Evolutionary conservation across 1,140 invertebrate species (phyloP).

Genomic region (Brachionus calyciflorus): DNA sequence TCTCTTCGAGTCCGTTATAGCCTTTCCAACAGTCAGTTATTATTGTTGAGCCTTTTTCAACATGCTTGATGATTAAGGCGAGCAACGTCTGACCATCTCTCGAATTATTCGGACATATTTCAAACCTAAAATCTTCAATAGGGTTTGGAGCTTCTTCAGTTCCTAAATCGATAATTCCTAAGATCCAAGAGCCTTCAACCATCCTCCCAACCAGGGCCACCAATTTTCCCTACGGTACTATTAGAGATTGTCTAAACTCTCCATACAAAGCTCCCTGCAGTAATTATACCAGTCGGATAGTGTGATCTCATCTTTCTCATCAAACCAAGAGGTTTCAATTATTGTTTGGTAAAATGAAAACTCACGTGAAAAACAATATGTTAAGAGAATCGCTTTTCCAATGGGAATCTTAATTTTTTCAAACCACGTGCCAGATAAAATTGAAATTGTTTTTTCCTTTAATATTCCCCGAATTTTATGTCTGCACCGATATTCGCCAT

Average conservation of each 20-base stretch:
- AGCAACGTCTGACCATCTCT: background rate
- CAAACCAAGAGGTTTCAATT: background rate
- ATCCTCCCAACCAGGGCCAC: conserved; percentile 27
- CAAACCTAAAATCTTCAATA: background rate
- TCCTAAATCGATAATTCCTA: conserved; percentile 45
- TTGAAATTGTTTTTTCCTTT: too few relatives aligned
- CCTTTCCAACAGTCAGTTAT: conserved; percentile 48
- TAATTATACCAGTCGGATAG: background rate
- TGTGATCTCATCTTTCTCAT: background rate
- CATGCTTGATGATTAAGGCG: conserved; percentile 11
- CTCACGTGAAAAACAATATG: background rate
- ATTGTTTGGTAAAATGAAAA: background rate
- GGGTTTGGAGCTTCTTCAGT: too few relatives aligned
- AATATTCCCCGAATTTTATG: too few relatives aligned
- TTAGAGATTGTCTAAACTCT: background rate
- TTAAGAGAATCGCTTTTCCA: background rate
- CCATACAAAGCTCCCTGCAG: background rate
- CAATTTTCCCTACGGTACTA: background rate
- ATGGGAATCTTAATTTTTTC: background rate
- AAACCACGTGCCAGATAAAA: background rate
- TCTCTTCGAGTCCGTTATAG: conserved; percentile 12
- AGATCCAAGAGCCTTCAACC: conserved; percentile 47
- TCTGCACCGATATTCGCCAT: too few relatives aligned
- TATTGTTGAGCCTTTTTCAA: conserved; percentile 42
- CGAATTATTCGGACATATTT: background rate